A percentile compares a stretch with the other conserved stretches of the same genome.
Evolutionary conservation across 2,113 vertebrate species (phyloP).

Genomic region (Ptilorrhoa leucosticta): DNA sequence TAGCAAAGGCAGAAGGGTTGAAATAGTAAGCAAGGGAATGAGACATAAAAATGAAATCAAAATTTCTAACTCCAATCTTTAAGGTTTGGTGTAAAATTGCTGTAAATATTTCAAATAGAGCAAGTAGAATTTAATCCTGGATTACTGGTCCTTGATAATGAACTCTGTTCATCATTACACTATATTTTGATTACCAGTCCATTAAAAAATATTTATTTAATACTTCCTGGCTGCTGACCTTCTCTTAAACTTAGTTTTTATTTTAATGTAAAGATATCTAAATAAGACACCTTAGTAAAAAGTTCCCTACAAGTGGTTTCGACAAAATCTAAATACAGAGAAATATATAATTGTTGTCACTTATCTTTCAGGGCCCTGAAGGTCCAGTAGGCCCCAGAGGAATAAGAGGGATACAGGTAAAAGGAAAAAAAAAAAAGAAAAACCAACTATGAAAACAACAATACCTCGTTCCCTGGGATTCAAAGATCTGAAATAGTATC

Average conservation of each 20-base stretch:
- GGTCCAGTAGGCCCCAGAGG: slow-evolving; percentile 81
- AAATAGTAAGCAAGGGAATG: neutral
- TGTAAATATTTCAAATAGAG: neutral
- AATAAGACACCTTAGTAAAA: neutral
- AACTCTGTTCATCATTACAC: neutral
- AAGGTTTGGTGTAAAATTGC: neutral
- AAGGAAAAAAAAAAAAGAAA: neutral
- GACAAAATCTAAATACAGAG: neutral
- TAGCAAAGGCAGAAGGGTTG: neutral
- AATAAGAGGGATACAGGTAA: slow-evolving; percentile 83
- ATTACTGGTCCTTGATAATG: neutral
- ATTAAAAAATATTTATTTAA: neutral
- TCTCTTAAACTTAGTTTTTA: neutral
- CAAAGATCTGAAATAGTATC: neutral
- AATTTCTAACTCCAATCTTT: neutral
- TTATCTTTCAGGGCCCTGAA: slow-evolving; percentile 79
- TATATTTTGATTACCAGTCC: neutral
- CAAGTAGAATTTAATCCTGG: neutral
- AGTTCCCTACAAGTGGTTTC: neutral
- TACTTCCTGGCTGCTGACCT: neutral
- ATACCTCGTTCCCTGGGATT: neutral
- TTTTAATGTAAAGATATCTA: neutral
- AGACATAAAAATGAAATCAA: neutral
- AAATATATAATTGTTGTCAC: neutral
- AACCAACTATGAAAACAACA: neutral